Conservation (phyloP, 2,888 invertebrate species). For the Philonicus albiceps region DNA sequence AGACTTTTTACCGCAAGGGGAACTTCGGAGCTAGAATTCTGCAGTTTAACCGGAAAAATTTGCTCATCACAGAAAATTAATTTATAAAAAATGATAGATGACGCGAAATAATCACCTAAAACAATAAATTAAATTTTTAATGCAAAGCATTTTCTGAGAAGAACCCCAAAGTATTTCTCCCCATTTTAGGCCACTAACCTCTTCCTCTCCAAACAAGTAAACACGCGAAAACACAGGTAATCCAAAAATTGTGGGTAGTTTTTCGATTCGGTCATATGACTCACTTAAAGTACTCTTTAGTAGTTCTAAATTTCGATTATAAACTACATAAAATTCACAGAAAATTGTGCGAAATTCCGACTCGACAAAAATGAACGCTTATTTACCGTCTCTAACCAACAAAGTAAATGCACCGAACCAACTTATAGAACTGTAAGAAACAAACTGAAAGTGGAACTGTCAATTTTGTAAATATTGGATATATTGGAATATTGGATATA, state of each 20-base stretch:
- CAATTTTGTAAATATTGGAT: not conserved
- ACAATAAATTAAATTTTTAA: not conserved
- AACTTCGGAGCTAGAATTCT: not conserved
- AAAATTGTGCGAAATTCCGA: not conserved
- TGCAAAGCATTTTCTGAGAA: not conserved
- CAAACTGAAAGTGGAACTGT: conserved; percentile 27
- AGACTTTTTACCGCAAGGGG: not conserved
- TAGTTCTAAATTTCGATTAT: not conserved
- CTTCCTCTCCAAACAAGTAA: not conserved
- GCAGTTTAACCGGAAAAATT: not conserved
- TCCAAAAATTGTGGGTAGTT: not conserved
- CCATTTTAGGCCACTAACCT: not conserved
- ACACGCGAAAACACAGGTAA: not conserved
- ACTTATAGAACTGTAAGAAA: not conserved
- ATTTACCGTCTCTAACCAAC: not conserved
- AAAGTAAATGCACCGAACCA: not conserved
- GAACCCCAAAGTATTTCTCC: not conserved
- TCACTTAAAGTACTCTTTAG: not conserved
- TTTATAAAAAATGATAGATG: not conserved
- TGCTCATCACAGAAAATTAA: not conserved
- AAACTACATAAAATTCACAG: not conserved
- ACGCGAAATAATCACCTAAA: not conserved
- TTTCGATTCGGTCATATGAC: not conserved
- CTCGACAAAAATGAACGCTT: not conserved
- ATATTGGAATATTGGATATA: not conserved